Conservation (phyloP, 2,797 vertebrate species). For the Sus cebifrons region DNA sequence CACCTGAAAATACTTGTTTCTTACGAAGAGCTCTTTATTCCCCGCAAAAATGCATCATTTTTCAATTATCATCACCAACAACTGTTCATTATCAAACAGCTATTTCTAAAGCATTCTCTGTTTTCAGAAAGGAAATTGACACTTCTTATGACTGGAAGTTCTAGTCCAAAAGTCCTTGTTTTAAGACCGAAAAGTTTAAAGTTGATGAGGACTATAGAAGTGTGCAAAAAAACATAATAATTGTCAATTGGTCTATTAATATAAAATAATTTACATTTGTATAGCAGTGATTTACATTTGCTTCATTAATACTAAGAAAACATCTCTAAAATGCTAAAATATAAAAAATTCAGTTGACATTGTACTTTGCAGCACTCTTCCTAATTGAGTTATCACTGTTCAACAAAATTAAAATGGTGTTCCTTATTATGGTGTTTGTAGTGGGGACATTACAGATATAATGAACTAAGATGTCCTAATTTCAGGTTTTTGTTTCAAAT, state of each 20-base stretch:
- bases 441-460: conserved; percentile 69
- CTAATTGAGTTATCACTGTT: conserved; percentile 38
- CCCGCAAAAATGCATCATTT: conserved; percentile 5
- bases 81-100: conserved; percentile 39
- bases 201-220: conserved; percentile 46
- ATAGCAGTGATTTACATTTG: background rate
- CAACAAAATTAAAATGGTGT: conserved; percentile 59
- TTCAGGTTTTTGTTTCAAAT: conserved; percentile 81
- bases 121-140: background rate
- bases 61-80: background rate
- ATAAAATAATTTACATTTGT: background rate
- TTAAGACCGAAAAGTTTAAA: conserved; percentile 17
- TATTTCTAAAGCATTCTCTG: conserved; percentile 20
- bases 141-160: background rate
- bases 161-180: conserved; percentile 5
- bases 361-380: background rate
- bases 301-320: conserved; percentile 60
- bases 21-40: background rate
- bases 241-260: background rate
- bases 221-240: background rate
- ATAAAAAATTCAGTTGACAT: background rate
- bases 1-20: conserved; percentile 31
- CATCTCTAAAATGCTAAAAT: background rate
- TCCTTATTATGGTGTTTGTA: conserved; percentile 59
- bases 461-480: conserved; percentile 74